A percentile compares a stretch with the other conserved stretches of the same genome.
Evolutionary conservation across 2,113 vertebrate genomes (phyloP).

Genomic region (Pelecanus crispus): DNA sequence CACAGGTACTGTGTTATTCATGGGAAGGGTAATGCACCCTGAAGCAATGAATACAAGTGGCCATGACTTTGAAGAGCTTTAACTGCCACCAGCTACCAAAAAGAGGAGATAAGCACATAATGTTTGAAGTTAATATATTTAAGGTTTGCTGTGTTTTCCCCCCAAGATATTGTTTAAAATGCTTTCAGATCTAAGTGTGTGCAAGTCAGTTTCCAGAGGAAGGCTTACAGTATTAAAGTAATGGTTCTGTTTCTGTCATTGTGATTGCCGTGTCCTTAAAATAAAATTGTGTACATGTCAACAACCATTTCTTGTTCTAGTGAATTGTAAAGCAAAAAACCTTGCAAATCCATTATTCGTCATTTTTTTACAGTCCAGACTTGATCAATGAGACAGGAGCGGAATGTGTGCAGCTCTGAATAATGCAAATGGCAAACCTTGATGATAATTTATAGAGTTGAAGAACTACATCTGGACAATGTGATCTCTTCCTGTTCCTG

Average conservation of each 20-base stretch:
- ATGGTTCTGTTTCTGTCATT: slow-evolving; percentile 56
- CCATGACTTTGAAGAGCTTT: slow-evolving; percentile 90
- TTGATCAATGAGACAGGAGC: slow-evolving; percentile 10
- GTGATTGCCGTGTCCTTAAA: slow-evolving; percentile 74
- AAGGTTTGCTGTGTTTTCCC: slow-evolving; percentile 69
- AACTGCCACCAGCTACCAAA: slow-evolving; percentile 49
- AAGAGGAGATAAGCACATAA: slow-evolving; percentile 71
- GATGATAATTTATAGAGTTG: neutral
- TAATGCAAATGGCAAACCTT: neutral
- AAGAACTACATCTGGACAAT: slow-evolving; percentile 14
- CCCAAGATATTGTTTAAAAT: slow-evolving; percentile 60
- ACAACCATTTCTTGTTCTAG: slow-evolving; percentile 55
- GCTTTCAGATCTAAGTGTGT: slow-evolving; percentile 50
- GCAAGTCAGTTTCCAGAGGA: slow-evolving; percentile 59
- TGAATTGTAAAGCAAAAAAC: slow-evolving; percentile 20
- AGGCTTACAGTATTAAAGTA: slow-evolving; percentile 68
- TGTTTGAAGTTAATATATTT: slow-evolving; percentile 73
- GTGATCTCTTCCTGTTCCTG: neutral
- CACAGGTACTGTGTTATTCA: slow-evolving; percentile 89
- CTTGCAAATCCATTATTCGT: neutral
- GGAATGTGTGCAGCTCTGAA: neutral
- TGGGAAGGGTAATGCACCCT: slow-evolving; percentile 97
- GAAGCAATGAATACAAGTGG: slow-evolving; percentile 86
- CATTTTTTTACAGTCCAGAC: slow-evolving; percentile 24
- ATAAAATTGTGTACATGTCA: slow-evolving; percentile 72